A percentile compares a stretch with the other conserved stretches of the same genome.
phyloP scores from a whole-genome alignment of 2,888 invertebrate genomes.

The Netelia fuscicornis region DNA sequence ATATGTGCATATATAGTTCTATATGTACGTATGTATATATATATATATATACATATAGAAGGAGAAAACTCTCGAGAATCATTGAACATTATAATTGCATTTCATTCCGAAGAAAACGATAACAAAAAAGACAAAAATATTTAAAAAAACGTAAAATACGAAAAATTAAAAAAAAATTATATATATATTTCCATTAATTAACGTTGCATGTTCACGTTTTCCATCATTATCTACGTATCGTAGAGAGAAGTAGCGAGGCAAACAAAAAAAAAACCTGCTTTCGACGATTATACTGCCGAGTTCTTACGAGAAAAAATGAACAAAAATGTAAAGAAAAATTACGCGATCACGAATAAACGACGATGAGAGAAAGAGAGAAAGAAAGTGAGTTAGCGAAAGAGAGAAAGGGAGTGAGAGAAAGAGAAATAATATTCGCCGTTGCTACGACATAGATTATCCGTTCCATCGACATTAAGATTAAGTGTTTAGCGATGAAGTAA shows the following conservation, averaged over 20 bases:
- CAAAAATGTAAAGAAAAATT: constrained; percentile 32
- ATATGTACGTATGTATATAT: neutral
- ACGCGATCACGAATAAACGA: constrained; percentile 48
- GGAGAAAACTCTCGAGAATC: constrained; percentile 36
- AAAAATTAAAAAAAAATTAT: constrained; percentile 57
- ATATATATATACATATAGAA: constrained; percentile 34
- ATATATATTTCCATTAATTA: constrained; percentile 68
- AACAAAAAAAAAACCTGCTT: constrained; percentile 51
- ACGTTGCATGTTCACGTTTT: constrained; percentile 71
- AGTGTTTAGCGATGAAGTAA: constrained; percentile 70
- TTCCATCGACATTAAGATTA: constrained; percentile 75
- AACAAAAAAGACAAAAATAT: constrained; percentile 41
- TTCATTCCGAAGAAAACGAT: constrained; percentile 41
- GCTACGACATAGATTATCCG: constrained; percentile 78
- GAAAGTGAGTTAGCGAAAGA: constrained; percentile 24
- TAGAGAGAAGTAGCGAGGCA: constrained; percentile 69
- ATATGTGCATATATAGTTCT: neutral
- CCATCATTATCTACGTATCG: constrained; percentile 75
- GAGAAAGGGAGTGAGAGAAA: constrained; percentile 20
- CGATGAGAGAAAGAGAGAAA: constrained; percentile 15
- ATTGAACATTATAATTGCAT: constrained; percentile 51
- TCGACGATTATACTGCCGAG: constrained; percentile 65
- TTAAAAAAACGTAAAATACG: constrained; percentile 51
- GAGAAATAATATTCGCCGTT: constrained; percentile 67
- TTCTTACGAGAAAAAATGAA: constrained; percentile 53